A percentile compares a stretch with the other conserved stretches of the same genome.
phyloP scores from a whole-genome alignment of 2,113 vertebrate species.

The Grus americana region DNA sequence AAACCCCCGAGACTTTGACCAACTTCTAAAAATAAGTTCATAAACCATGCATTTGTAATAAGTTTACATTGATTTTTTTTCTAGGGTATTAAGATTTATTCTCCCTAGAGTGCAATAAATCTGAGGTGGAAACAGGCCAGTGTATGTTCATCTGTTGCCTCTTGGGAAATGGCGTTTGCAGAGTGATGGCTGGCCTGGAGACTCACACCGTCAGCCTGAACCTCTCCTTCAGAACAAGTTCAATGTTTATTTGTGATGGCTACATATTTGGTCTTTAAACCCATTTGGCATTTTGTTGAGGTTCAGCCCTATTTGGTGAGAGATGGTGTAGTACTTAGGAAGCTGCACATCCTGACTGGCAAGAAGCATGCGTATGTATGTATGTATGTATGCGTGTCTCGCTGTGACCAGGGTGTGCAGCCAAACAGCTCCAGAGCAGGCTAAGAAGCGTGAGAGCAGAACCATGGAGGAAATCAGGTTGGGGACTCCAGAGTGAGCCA shows the following conservation, averaged over 20 bases:
- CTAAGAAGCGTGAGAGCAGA: neutral
- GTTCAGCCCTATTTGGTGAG: neutral
- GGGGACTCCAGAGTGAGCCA: neutral
- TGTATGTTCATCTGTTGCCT: accelerated
- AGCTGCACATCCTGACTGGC: neutral
- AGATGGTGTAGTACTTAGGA: neutral
- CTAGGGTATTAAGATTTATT: neutral
- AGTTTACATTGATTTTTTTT: neutral
- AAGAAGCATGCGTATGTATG: accelerated
- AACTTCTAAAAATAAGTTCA: neutral
- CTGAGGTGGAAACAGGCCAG: neutral
- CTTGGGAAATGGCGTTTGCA: neutral
- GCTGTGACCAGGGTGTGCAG: neutral
- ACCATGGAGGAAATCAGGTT: neutral
- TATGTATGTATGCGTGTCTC: accelerated
- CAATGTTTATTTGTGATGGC: neutral
- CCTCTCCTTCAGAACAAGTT: neutral
- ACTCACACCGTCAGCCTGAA: neutral
- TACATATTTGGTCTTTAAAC: neutral
- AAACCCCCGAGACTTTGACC: neutral
- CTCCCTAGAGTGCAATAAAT: neutral
- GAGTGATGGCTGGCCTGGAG: neutral
- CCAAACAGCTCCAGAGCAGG: neutral
- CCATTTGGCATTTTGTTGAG: neutral
- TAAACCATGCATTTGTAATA: neutral